Evolutionary conservation across 2,888 invertebrate genomes (phyloP), one percentile per base, ranked within the genome.

Genomic region (Scrobipalpa atriplicella): DNA sequence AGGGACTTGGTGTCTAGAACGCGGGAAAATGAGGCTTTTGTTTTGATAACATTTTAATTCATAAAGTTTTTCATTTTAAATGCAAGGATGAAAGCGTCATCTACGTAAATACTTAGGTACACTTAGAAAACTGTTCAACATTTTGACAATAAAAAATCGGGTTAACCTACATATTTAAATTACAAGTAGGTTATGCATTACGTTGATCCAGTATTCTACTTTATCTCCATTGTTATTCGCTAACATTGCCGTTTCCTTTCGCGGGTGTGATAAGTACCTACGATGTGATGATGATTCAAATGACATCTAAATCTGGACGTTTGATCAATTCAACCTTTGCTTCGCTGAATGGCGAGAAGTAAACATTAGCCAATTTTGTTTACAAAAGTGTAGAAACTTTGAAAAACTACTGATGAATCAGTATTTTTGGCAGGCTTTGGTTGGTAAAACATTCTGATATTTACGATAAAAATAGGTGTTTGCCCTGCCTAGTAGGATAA

Each of bases 301-400:
- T 54, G 54, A 54, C 54, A 54, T 56, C 29, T 29, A 56, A 56
- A 58, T 38, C 16, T 58, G 58, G n/a, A 8, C 58, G n/a, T n/a
- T 58, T 58, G 11, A 58, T 58, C 58, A 58, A 16, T 58, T 58
- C 58, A 58, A 58, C 58, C 38, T 58, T 38, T 36, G 21, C 18
- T 6, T 16, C 0, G 16, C 16, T 54, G 1, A 16, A 18, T 29
- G 29, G 29, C 29, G 29, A 29, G 29, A 29, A 29, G 29, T 54
- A 19, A 11, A 54, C 19, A 19, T 52, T 52, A 19, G 13, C 1
- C 11, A 51, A n/a, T 16, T n/a, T n/a, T 51, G n/a, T n/a, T 51
- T 51, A 51, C 16, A 13, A 13, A 29, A 29, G 29, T 29, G 29
- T 29, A 5, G 29, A 29, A 29, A 29, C 5, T 51, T 11, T 51